These are phyloP conservation scores for Gorilla gorilla DNA, from an alignment of 2,113 vertebrate species.

Conservation along the genomic window DNA sequence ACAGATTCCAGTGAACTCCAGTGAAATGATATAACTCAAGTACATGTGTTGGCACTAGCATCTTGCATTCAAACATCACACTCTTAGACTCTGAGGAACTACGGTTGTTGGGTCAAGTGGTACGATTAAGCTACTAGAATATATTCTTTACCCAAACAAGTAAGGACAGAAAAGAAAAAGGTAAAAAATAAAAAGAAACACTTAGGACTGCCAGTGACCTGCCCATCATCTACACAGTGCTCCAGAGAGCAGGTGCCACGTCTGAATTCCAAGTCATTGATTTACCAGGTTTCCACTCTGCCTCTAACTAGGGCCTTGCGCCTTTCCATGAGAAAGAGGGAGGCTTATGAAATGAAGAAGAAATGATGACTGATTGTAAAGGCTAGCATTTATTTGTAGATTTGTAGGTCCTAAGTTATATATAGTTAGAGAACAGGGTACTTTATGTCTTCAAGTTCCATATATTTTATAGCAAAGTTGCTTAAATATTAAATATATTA, in stretches of 20 bases:
- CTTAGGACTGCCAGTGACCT: not conserved
- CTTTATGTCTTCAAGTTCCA: not conserved
- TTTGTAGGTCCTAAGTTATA: not conserved
- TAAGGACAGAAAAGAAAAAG: not conserved
- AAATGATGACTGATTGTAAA: not conserved
- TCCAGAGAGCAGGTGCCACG: not conserved
- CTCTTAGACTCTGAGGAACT: not conserved
- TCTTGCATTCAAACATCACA: not conserved
- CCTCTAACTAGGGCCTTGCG: not conserved
- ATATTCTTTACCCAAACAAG: not conserved
- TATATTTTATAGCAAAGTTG: conserved; percentile 6
- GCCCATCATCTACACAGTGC: no score
- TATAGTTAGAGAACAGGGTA: not conserved
- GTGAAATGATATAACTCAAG: not conserved
- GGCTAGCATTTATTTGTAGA: not conserved
- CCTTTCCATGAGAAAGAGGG: not conserved
- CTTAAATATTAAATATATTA: conserved; percentile 2
- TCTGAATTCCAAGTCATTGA: not conserved
- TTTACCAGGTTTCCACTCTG: not conserved
- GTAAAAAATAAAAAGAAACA: not conserved
- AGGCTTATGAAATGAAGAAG: conserved; percentile 12
- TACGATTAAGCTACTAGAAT: not conserved
- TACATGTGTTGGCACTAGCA: not conserved
- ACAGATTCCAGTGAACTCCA: not conserved
- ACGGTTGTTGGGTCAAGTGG: not conserved